phyloP scores from a whole-genome alignment of 2,797 vertebrate genomes.

The Dicrostonyx torquatus region DNA sequence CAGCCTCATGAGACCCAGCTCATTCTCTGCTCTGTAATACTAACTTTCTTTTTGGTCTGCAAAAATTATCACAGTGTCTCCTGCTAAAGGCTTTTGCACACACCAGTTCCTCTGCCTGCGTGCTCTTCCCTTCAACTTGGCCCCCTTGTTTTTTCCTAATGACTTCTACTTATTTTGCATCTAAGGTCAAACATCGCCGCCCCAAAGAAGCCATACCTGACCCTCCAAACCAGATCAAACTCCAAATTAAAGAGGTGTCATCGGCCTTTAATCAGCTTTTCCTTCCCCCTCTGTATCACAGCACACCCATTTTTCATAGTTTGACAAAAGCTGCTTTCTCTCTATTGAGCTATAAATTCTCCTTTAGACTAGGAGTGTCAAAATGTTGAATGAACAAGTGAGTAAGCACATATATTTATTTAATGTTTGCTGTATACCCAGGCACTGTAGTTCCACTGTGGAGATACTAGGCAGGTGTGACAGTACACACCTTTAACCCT shows the following conservation, averaged over 20 bases:
- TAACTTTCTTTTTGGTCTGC: neutral
- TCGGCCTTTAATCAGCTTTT: neutral
- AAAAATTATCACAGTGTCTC: neutral
- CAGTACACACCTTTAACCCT: neutral
- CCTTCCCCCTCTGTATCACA: constrained; percentile 28
- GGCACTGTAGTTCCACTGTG: neutral
- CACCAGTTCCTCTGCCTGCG: neutral
- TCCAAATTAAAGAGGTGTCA: neutral
- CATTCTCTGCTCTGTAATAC: neutral
- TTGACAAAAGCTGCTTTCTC: constrained; percentile 24
- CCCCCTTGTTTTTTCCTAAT: neutral
- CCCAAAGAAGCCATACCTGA: neutral
- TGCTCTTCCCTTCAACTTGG: neutral
- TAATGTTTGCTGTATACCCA: neutral
- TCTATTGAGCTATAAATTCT: neutral
- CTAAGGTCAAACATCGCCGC: neutral
- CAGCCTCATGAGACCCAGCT: neutral
- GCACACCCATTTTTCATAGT: neutral
- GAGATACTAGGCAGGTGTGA: neutral
- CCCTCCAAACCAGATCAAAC: neutral
- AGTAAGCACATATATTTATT: neutral
- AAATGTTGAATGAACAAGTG: constrained; percentile 3
- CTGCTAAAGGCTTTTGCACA: neutral
- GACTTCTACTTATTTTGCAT: neutral
- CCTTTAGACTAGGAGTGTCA: neutral